Percentiles rank a stretch among this genome's conserved stretches.
Evolutionary conservation across 1,140 invertebrate genomes (phyloP).

Genomic region (Pogonomyrmex californicus): DNA sequence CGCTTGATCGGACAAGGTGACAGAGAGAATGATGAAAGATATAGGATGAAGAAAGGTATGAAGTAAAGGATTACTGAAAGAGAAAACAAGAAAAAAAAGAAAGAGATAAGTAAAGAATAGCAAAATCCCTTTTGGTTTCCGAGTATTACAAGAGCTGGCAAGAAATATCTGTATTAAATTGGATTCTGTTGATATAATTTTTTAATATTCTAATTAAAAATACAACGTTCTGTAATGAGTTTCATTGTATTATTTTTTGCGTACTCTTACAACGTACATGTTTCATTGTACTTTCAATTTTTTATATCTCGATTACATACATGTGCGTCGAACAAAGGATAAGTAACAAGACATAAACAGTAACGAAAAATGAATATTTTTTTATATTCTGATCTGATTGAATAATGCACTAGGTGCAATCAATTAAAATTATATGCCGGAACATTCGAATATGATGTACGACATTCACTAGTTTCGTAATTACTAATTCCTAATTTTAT

Average conservation of each 20-base stretch:
- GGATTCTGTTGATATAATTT: conserved; percentile 59
- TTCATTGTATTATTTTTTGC: conserved; percentile 19
- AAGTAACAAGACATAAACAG: neutral
- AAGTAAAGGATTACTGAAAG: neutral
- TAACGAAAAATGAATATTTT: neutral
- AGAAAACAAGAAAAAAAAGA: neutral
- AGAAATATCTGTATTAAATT: conserved; percentile 63
- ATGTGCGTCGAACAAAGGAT: neutral
- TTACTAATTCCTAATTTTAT: conserved; percentile 33
- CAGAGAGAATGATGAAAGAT: conserved; percentile 29
- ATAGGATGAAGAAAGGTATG: conserved; percentile 14
- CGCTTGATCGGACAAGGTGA: neutral
- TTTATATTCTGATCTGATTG: neutral
- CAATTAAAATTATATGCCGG: conserved; percentile 22
- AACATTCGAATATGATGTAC: neutral
- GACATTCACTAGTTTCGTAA: conserved; percentile 32
- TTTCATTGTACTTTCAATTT: neutral
- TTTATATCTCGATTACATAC: neutral
- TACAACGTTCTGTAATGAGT: conserved; percentile 47
- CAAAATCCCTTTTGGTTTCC: neutral
- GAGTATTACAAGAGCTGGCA: conserved; percentile 20
- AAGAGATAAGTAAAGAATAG: conserved; percentile 1
- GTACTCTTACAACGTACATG: neutral
- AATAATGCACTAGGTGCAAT: conserved; percentile 1
- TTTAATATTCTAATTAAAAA: conserved; percentile 65